Conservation (phyloP, 2,797 vertebrate species). For the Erpetoichthys calabaricus region DNA sequence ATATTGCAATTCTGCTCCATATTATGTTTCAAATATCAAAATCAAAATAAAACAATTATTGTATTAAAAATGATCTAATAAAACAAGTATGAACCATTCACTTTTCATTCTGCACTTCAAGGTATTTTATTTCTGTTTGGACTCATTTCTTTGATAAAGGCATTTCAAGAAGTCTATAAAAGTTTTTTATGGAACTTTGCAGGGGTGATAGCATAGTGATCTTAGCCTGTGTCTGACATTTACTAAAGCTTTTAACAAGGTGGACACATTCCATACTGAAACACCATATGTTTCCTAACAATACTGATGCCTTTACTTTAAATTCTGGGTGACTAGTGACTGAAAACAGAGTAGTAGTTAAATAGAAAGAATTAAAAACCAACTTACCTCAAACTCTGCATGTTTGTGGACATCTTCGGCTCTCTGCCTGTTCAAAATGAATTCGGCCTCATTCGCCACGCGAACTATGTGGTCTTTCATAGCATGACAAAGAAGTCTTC, state of each 20-base stretch:
- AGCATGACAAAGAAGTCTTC: slow-evolving; percentile 73
- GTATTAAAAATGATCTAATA: no score
- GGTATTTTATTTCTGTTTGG: neutral
- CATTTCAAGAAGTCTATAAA: slow-evolving; percentile 27
- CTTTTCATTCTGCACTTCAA: neutral
- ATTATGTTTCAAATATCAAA: no score
- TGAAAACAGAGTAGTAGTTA: slow-evolving; percentile 26
- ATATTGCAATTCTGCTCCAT: no score
- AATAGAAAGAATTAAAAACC: neutral
- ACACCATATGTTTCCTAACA: slow-evolving; percentile 2
- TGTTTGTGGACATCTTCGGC: slow-evolving; percentile 96
- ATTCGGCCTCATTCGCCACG: slow-evolving; percentile 92
- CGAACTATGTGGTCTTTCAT: slow-evolving; percentile 98
- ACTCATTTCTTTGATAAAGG: slow-evolving; percentile 12
- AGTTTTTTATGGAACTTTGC: slow-evolving; percentile 19
- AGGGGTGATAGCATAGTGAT: slow-evolving; percentile 24
- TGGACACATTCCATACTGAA: slow-evolving; percentile 11
- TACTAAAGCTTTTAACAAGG: slow-evolving; percentile 24
- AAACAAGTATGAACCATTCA: no score
- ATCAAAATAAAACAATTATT: no score
- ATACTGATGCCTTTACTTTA: slow-evolving; percentile 14
- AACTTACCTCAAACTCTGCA: slow-evolving; percentile 86
- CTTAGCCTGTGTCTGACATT: slow-evolving; percentile 19
- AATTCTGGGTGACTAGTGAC: slow-evolving; percentile 17
- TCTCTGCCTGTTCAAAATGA: slow-evolving; percentile 90